Evolutionary conservation across 2,888 invertebrate genomes (phyloP), one percentile per base, ranked within the genome.

Genomic region (Agapostemon virescens): DNA sequence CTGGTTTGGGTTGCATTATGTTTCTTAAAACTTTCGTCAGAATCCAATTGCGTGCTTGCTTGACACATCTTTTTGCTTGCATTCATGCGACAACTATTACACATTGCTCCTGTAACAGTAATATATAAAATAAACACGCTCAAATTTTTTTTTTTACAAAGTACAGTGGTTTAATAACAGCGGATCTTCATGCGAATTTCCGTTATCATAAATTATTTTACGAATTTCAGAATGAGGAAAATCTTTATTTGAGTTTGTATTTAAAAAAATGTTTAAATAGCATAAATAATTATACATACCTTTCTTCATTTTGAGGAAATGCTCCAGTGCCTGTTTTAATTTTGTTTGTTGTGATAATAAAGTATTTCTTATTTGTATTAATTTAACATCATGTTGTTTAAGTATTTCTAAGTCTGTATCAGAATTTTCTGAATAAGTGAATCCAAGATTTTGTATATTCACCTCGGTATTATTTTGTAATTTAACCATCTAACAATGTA

Each of bases 351-450:
- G 96, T 82, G 94, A 93, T 66, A 94, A 91, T 67, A 95, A 92
- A 84, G 94, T 94, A 68, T 95, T 94, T 83, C 95, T 96, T 72
- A 96, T 93, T 79, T 93, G 93, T 66, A 94, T 94, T 72, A 96
- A 90, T 84, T 95, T 95, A 71, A 95, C 94, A 80, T 95, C 94
- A 88, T 96, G 95, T 77, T 93, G 94, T 84, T 94, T 95, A 20
- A 96, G 94, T 91, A 96, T 95, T 81, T 95, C 94, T 26, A 95
- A 92, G 90, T 95, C 95, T 69, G 94, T 94, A 58, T 94, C 94
- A 72, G 94, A 93, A 87, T 96, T 95, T 72, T 93, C 93, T 85
- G 95, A 94, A 88, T 94, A 95, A 36, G 94, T 93, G 89, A 95
- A 95, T 7, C 95, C 95, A 90, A 95, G 94, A 38, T 95, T 95